Evolutionary conservation across 1,140 invertebrate genomes (phyloP).

Genomic region (Listronotus oregonensis): DNA sequence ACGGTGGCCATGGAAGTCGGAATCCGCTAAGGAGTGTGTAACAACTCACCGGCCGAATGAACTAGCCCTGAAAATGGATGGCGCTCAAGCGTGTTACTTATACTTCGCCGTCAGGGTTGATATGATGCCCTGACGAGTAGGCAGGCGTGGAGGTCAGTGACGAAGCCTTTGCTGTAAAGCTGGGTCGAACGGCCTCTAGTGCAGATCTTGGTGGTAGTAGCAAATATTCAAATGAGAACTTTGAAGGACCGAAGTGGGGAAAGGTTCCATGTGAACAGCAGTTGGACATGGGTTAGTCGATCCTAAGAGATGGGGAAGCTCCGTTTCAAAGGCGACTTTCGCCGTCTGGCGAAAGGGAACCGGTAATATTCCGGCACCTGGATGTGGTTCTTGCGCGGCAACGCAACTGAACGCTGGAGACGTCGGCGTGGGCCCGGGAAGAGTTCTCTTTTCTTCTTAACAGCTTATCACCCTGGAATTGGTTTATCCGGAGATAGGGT

Average conservation of each 20-base stretch:
- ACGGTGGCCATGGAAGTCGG: slow-evolving; percentile 86
- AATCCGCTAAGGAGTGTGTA: slow-evolving; percentile 88
- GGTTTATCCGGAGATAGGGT: no score
- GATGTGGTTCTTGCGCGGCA: slow-evolving; percentile 62
- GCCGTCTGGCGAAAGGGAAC: slow-evolving; percentile 69
- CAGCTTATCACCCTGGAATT: no score
- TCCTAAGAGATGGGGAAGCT: slow-evolving; percentile 76
- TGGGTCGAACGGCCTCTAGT: slow-evolving; percentile 77
- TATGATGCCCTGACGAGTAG: slow-evolving; percentile 67
- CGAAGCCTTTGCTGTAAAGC: slow-evolving; percentile 77
- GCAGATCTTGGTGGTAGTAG: slow-evolving; percentile 88
- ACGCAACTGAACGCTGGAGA: slow-evolving; percentile 74
- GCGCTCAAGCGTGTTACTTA: slow-evolving; percentile 63
- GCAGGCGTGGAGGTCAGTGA: slow-evolving; percentile 74
- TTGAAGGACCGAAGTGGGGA: slow-evolving; percentile 86
- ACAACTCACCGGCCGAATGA: slow-evolving; percentile 85
- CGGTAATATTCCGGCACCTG: no score
- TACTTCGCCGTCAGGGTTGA: slow-evolving; percentile 57
- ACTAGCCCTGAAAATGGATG: slow-evolving; percentile 92
- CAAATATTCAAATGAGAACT: slow-evolving; percentile 86
- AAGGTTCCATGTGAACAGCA: slow-evolving; percentile 90
- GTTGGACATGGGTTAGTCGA: slow-evolving; percentile 88
- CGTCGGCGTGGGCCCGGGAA: slow-evolving; percentile 73
- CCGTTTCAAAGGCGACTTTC: slow-evolving; percentile 58
- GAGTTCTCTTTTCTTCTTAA: no score